These are phyloP conservation scores for Pempheris klunzingeri DNA, from an alignment of 2,797 vertebrate species.

Conservation along the genomic window DNA sequence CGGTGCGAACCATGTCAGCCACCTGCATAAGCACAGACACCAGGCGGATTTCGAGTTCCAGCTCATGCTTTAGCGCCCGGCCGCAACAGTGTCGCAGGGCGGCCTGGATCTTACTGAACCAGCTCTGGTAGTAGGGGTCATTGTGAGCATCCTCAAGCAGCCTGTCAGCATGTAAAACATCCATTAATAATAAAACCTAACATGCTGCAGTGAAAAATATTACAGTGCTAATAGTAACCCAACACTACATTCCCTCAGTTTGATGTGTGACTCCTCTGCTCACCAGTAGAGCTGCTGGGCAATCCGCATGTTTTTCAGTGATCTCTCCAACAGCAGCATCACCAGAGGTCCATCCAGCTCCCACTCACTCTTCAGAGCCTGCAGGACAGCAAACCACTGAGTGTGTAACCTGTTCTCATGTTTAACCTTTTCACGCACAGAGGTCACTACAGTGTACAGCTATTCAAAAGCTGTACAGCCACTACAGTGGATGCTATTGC, in stretches of 20 bases:
- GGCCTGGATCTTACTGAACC: constrained; percentile 91
- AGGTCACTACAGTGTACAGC: no score
- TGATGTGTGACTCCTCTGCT: constrained; percentile 44
- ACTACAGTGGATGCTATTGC: no score
- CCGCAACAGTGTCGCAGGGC: constrained; percentile 91
- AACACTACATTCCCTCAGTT: background rate
- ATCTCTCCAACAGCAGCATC: constrained; percentile 86
- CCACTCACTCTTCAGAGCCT: constrained; percentile 94
- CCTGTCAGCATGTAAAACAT: constrained; percentile 78
- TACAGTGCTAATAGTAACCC: background rate
- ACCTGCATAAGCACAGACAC: constrained; percentile 87
- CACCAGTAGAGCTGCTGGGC: constrained; percentile 92
- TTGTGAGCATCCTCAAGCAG: constrained; percentile 89
- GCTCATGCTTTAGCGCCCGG: constrained; percentile 89
- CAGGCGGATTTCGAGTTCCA: constrained; percentile 88
- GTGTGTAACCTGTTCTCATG: background rate
- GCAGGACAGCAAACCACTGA: constrained; percentile 32
- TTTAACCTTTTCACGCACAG: no score
- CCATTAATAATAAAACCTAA: background rate
- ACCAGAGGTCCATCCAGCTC: constrained; percentile 88
- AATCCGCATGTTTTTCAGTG: constrained; percentile 86
- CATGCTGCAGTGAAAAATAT: no score
- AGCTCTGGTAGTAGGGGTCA: constrained; percentile 90
- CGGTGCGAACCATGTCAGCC: constrained; percentile 87
- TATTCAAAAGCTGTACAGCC: no score